phyloP scores from a whole-genome alignment of 2,797 vertebrate genomes.

The Phataginus tetradactyla region DNA sequence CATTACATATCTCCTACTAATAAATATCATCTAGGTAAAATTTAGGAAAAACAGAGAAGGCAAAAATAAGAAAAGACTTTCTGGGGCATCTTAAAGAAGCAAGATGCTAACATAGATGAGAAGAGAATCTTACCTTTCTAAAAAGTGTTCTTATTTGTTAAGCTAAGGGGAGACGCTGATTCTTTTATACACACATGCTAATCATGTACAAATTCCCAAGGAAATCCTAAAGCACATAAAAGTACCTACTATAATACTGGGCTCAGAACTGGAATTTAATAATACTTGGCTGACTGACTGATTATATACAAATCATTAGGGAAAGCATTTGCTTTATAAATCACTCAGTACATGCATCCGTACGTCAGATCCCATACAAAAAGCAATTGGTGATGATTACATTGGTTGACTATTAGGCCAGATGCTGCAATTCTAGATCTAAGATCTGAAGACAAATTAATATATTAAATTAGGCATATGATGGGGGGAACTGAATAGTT shows the following conservation, averaged over 20 bases:
- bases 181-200: neutral
- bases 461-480: conserved; percentile 1
- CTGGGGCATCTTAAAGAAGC: neutral
- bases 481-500: neutral
- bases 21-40: conserved; percentile 10
- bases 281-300: neutral
- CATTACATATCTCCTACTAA: conserved; percentile 19
- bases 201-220: neutral
- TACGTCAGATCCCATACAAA: neutral
- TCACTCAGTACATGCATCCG: neutral
- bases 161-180: neutral
- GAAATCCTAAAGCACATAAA: conserved; percentile 18
- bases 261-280: conserved; percentile 21
- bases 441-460: conserved; percentile 44
- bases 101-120: conserved; percentile 17
- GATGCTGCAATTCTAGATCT: neutral
- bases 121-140: neutral
- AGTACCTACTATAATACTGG: neutral
- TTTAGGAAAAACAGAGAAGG: conserved; percentile 32
- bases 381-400: neutral
- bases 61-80: conserved; percentile 16
- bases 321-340: conserved; percentile 15
- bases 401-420: neutral
- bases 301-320: neutral
- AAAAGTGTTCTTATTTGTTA: conserved; percentile 29